A percentile compares a stretch with the other conserved stretches of the same genome.
Conservation (phyloP, 1,140 invertebrate species). For the Doryteuthis pealeii region DNA sequence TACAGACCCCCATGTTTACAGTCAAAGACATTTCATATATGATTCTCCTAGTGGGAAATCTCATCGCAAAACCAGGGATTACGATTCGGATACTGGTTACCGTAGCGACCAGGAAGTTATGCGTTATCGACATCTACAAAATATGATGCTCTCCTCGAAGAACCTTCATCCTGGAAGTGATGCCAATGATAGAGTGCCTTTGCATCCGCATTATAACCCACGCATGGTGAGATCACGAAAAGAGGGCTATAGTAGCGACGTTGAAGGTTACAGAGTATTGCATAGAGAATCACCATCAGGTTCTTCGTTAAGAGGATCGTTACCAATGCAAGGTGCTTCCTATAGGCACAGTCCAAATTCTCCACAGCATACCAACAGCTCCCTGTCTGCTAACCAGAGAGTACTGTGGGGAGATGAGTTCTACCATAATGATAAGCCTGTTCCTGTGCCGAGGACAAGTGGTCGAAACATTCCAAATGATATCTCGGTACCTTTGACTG, state of each 20-base stretch:
- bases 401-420: neutral
- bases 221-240: constrained; percentile 9
- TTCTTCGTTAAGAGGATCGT: neutral
- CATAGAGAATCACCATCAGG: neutral
- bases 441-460: neutral
- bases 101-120: constrained; percentile 48
- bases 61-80: constrained; percentile 39
- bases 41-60: neutral
- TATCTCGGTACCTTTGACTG: neutral
- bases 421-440: neutral
- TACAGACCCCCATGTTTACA: too few species aligned
- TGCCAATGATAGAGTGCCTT: constrained; percentile 30
- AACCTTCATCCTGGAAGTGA: constrained; percentile 14
- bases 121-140: constrained; percentile 30
- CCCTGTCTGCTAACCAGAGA: neutral
- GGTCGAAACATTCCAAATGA: neutral
- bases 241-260: constrained; percentile 51
- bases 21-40: too few species aligned
- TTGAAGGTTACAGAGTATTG: constrained; percentile 42
- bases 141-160: constrained; percentile 16
- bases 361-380: neutral
- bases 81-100: constrained; percentile 58
- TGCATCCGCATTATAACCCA: constrained; percentile 17
- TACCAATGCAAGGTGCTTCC: neutral
- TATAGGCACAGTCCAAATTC: neutral